Evolutionary conservation across 35 echinoderm and acorn worm genomes (phyloP).

Genomic region (Chiridota heheva): DNA sequence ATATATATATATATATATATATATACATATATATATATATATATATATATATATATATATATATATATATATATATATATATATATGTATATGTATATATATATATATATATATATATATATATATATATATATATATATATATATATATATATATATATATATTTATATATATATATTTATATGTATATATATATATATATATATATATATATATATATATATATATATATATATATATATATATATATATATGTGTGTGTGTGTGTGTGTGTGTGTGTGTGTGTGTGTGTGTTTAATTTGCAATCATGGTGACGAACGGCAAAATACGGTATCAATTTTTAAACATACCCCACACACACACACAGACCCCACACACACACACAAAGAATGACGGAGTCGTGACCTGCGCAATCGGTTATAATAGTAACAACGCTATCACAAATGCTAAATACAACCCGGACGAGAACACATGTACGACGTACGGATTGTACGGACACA

Average conservation of each 20-base stretch:
- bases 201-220: not conserved
- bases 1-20: conserved; percentile 7
- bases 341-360: too few relatives aligned
- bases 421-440: too few relatives aligned
- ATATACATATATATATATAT: not conserved
- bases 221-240: not conserved
- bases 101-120: not conserved
- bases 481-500: too few relatives aligned
- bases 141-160: not conserved
- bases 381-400: too few relatives aligned
- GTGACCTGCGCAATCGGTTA: too few relatives aligned
- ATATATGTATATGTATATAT: not conserved
- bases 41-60: not conserved
- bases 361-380: too few relatives aligned
- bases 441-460: too few relatives aligned
- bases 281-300: conserved; percentile 1
- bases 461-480: too few relatives aligned
- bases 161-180: not conserved
- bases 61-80: conserved; percentile 1
- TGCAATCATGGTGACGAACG: not conserved
- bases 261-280: conserved; percentile 7
- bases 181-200: not conserved
- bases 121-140: not conserved
- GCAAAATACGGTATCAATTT: too few relatives aligned
- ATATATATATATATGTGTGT: conserved; percentile 9